These are phyloP conservation scores for Conus canariensis DNA, from an alignment of 2,888 invertebrate genomes.

Conservation along the genomic window DNA sequence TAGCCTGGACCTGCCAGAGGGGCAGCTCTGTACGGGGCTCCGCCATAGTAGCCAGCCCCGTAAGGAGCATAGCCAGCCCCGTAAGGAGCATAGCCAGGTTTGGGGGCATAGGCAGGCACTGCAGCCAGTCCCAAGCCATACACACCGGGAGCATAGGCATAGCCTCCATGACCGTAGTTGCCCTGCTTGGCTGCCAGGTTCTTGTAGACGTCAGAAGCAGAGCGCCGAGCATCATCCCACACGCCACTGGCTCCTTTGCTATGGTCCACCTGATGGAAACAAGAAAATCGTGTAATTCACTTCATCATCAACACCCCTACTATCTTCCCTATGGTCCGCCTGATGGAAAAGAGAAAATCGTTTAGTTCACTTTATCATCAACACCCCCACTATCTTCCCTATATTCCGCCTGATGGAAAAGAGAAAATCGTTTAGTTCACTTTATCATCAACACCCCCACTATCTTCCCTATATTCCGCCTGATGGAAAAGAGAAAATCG, in stretches of 20 bases:
- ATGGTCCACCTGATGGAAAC: slow-evolving; percentile 11
- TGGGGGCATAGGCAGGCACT: not conserved
- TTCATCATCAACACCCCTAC: not conserved
- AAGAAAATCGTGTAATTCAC: not conserved
- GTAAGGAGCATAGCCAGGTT: not conserved
- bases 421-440: too few relatives aligned
- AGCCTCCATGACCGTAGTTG: slow-evolving; percentile 24
- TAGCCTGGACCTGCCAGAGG: not conserved
- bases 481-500: too few relatives aligned
- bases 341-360: too few relatives aligned
- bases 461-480: too few relatives aligned
- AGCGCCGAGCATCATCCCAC: slow-evolving; percentile 40
- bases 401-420: too few relatives aligned
- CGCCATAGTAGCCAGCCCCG: not conserved
- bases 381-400: too few relatives aligned
- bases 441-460: too few relatives aligned
- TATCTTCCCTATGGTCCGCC: too few relatives aligned
- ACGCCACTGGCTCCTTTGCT: slow-evolving; percentile 37
- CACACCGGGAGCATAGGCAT: not conserved
- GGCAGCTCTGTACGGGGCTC: not conserved
- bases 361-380: too few relatives aligned
- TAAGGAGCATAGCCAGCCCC: not conserved
- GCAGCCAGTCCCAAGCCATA: slow-evolving; percentile 5
- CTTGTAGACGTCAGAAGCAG: slow-evolving; percentile 45
- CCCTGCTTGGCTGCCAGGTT: slow-evolving; percentile 41